Evolutionary conservation across 1,140 invertebrate species (phyloP).

Genomic region (Drosophila bifasciata): DNA sequence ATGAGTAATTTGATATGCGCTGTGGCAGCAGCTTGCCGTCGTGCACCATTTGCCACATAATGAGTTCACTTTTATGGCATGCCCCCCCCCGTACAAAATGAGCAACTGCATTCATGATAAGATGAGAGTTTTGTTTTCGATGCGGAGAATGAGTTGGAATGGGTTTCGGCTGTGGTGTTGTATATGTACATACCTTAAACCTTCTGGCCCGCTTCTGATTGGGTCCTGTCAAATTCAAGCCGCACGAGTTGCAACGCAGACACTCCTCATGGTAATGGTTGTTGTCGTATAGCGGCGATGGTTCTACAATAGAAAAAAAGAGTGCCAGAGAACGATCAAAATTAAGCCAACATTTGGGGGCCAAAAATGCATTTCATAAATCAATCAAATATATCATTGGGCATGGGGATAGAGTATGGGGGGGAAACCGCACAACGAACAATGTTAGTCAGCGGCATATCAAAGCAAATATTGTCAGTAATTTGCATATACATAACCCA

Average conservation of each 20-base stretch:
- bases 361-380: not conserved
- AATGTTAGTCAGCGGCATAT: not conserved
- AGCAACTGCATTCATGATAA: constrained; percentile 72
- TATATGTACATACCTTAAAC: constrained; percentile 85
- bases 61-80: constrained; percentile 60
- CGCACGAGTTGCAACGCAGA: constrained; percentile 97
- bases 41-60: constrained; percentile 52
- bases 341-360: too few species aligned
- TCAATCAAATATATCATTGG: constrained; percentile 1
- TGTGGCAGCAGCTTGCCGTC: not conserved
- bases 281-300: constrained; percentile 95
- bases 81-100: constrained; percentile 38
- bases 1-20: constrained; percentile 9
- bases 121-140: constrained; percentile 11
- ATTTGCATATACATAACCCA: constrained; percentile 35
- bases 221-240: constrained; percentile 94
- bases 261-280: constrained; percentile 98
- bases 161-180: constrained; percentile 16
- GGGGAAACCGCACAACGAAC: constrained; percentile 5
- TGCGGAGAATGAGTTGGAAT: not conserved
- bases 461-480: constrained; percentile 12
- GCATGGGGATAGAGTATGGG: too few species aligned
- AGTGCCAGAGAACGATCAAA: not conserved
- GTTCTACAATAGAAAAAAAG: constrained; percentile 88
- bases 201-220: constrained; percentile 89